Conservation (phyloP, 1,140 invertebrate species). For the Trachelipus rathkii region DNA sequence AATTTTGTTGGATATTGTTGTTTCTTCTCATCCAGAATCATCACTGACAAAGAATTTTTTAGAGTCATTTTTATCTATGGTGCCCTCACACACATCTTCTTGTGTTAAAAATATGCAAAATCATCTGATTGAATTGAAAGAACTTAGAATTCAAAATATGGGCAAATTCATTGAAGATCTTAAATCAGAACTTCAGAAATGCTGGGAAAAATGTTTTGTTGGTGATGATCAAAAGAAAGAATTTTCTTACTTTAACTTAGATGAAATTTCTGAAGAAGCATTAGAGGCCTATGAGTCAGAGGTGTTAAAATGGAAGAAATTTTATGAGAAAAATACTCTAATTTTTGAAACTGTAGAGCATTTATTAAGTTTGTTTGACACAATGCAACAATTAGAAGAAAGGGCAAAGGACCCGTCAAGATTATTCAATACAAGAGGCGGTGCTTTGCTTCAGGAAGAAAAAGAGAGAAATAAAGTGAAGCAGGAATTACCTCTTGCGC, state of each 20-base stretch:
- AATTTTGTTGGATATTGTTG: neutral
- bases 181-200: neutral
- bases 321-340: no score
- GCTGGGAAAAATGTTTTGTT: neutral
- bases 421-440: conserved; percentile 73
- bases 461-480: conserved; percentile 70
- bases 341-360: conserved; percentile 21
- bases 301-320: no score
- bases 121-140: neutral
- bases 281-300: no score
- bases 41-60: neutral
- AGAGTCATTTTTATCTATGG: neutral
- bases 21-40: neutral
- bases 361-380: conserved; percentile 58
- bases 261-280: conserved; percentile 69
- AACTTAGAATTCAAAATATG: neutral
- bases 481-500: conserved; percentile 49
- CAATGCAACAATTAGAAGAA: conserved; percentile 66
- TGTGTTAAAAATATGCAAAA: neutral
- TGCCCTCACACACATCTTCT: neutral
- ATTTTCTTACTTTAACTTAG: neutral
- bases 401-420: conserved; percentile 70
- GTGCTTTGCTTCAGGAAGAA: conserved; percentile 74
- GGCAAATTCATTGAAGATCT: neutral
- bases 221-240: neutral